Evolutionary conservation across 2,113 vertebrate genomes (phyloP), one percentile per base, ranked within the genome.

Genomic region (Calypte anna): DNA sequence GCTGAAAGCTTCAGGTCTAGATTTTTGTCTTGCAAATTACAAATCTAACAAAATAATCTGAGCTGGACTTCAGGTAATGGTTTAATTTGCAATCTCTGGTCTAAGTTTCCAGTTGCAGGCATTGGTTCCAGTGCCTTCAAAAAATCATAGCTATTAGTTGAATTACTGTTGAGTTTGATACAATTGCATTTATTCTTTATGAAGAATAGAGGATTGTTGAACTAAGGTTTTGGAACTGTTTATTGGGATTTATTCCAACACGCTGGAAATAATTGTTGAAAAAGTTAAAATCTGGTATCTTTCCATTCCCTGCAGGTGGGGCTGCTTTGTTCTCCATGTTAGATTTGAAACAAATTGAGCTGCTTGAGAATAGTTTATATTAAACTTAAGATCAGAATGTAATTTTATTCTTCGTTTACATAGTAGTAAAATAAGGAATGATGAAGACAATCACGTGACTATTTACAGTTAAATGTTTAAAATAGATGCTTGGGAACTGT

Each of bases 171-270:
- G 22, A 54, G 17, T 84, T 76, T 76, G 50, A 28, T 79, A 58
- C 54, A 84, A 72, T 76, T 82, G 28, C 46, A 44, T 75, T 84
- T 91, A 36, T 83, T 76, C 30, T 87, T 82, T 86, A 46, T 81
- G 81, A 85, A 93, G 70, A 91, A 80, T 54, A 38, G 67, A 22
- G n/a, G 61, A 38, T 89, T 94, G 76, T 88, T 91, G 33, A 74
- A 46, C 48, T 40, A 43, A 67, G 54, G 31, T 55, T 92, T 91
- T 86, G 63, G 55, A 87, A n/a, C 74, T n/a, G 51, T 61, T 73
- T 54, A 10, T 63, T 92, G 67, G 50, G 62, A 88, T 91, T 82
- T 90, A 66, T 90, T 82, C 63, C 59, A 73, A 6, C 11, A 36
- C 66, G 27, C 68, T 94, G 57, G 67, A 92, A 94, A 38, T 73